Percentiles rank a stretch among this genome's conserved stretches.
phyloP scores from a whole-genome alignment of 37 sponge, comb jelly and placozoan species.

The Tethya wilhelma region DNA sequence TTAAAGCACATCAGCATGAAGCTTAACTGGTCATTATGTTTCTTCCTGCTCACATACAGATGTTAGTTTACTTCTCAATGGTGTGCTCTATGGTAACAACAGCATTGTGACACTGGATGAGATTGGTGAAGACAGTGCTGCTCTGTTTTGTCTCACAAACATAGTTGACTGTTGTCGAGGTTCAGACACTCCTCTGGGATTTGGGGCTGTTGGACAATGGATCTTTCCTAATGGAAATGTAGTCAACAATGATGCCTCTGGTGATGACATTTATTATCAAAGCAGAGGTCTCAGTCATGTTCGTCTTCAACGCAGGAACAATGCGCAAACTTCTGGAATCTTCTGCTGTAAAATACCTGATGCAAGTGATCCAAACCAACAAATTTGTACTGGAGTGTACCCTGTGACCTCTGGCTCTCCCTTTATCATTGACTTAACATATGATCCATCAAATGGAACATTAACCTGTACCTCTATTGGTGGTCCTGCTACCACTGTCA shows the following conservation, averaged over 20 bases:
- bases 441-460: not conserved
- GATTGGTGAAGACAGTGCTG: not conserved
- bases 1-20: not conserved
- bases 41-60: too few species aligned
- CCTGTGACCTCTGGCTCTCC: too few species aligned
- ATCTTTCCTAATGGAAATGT: not conserved
- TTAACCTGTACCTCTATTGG: too few species aligned
- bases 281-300: not conserved
- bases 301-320: not conserved
- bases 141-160: not conserved
- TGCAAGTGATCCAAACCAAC: not conserved
- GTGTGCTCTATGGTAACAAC: not conserved
- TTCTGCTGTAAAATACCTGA: slow-evolving; percentile 1
- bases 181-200: too few species aligned
- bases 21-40: not conserved
- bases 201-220: not conserved
- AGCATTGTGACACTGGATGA: not conserved
- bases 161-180: not conserved
- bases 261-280: not conserved
- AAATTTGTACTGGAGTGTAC: not conserved
- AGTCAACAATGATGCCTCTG: not conserved
- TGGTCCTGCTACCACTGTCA: too few species aligned
- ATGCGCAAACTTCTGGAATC: not conserved
- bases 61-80: too few species aligned
- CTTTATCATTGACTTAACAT: too few species aligned